Evolutionary conservation across 2,888 invertebrate genomes (phyloP), one percentile per base, ranked within the genome.

Genomic region (Acrobasis suavella): DNA sequence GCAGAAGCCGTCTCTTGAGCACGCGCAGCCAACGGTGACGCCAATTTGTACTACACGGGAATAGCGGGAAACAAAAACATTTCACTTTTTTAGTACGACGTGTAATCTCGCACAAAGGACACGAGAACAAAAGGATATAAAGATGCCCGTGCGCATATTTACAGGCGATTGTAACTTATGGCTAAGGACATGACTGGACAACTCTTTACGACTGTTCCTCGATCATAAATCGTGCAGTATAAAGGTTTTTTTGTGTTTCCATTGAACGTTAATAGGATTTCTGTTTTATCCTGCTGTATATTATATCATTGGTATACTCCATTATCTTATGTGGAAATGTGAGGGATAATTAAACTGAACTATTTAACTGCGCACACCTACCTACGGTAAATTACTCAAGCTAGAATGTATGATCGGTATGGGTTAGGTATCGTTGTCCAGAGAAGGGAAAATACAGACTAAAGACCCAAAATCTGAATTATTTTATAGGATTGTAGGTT

Each of bases 1-100:
- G 75, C 75, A 74, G 83, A 82, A 84, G 69, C 65, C 50, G 52
- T 46, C 60, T 61, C 50, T 9, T 42, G 46, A 50, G 49, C 50
- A 50, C 50, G 58, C 58, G 58, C 50, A n/a, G 58, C 32, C 49
- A 17, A 50, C 50, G 37, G 39, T 22, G 17, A 37, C 50, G 55
- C 55, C 55, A 55, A 55, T 55, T 55, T 55, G 55, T 55, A 55
- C 55, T 39, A 55, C 55, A 55, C 37, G 17, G 56, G 46, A 16
- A 56, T 17, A 17, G 42, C 42, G 14, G 22, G 22, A 42, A 56
- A 56, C 17, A 42, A 56, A 56, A 56, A 56, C 42, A 17, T 17
- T 39, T 52, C 32, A 32, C 15, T 55, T 39, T 52, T 32, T 52
- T 52, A 52, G n/a, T 55, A 16, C 39, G 16, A 39, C 38, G 10